Evolutionary conservation across 2,888 invertebrate species (phyloP), one percentile per base, ranked within the genome.

Genomic region (Clunio marinus): DNA sequence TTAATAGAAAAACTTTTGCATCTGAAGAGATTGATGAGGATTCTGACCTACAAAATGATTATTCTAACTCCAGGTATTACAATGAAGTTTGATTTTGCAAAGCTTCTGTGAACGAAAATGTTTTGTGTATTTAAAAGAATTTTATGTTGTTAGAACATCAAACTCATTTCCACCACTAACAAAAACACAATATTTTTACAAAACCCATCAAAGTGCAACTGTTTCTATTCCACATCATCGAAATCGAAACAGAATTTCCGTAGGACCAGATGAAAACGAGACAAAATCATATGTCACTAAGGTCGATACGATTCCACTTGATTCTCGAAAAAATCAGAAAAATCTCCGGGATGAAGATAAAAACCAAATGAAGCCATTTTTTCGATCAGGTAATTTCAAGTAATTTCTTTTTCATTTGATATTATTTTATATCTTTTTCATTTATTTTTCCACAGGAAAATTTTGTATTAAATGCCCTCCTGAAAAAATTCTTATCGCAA

Each of bases 381-480:
- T 68, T 35, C 8, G 68, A 58, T 28, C 68, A 7, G 68, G 68
- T 68, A 8, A 32, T 32, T 5, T 8, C 35, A 13, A 32, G 35
- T 32, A 32, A 32, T 32, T 32, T 32, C 13, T 32, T 13, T 32
- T 32, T 5, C 13, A 65, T n/a, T 10, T 41, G 8, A 7, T 32
- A 7, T 7, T 7, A 32, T 32, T 32, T 32, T 32, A 4, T 7
- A 4, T 7, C 4, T 32, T 32, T 32, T 32, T 32, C 5, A 32
- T 32, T 51, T 3, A 17, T 17, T 51, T 41, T 41, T 10, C 24
- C 25, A 25, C 37, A 68, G 68, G 68, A 37, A 68, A 68, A 45
- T 55, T 27, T 10, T 73, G 73, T 58, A 68, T 72, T 7, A 71
- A 69, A 69, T 73, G 73, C 69, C 73, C 73, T 3, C 17, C 70